phyloP scores from a whole-genome alignment of 2,113 vertebrate genomes.

The Aldabrachelys gigantea region DNA sequence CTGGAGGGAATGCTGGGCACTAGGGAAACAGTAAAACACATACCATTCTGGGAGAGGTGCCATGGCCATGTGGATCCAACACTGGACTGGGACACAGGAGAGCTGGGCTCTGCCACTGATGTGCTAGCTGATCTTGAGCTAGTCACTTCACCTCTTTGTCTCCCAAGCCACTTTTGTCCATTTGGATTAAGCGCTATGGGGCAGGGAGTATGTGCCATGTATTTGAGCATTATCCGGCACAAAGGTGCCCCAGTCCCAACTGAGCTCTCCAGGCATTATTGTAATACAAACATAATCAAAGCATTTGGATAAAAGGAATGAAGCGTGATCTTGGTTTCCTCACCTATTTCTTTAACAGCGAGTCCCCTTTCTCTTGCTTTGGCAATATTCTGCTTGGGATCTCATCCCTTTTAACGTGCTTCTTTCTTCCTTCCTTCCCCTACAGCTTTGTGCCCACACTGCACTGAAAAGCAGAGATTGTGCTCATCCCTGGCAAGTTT shows the following conservation, averaged over 20 bases:
- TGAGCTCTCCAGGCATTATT: neutral
- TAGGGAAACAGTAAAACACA: neutral
- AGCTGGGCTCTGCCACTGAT: neutral
- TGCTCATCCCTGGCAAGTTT: neutral
- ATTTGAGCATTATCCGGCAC: neutral
- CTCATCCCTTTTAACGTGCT: neutral
- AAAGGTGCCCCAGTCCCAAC: neutral
- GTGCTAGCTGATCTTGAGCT: neutral
- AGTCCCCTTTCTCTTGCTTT: neutral
- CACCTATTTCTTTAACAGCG: neutral
- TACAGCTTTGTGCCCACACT: neutral
- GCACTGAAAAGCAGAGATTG: neutral
- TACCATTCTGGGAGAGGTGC: neutral
- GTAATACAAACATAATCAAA: neutral
- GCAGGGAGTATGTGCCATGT: neutral
- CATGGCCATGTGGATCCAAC: neutral
- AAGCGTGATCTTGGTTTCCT: neutral
- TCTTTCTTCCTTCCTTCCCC: neutral
- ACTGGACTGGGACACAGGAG: neutral
- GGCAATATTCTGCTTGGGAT: neutral
- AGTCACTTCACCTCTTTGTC: neutral
- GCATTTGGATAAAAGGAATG: neutral
- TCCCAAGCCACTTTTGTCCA: neutral
- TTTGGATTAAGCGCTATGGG: neutral
- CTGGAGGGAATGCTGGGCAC: neutral